Evolutionary conservation across 2,797 vertebrate species (phyloP), one percentile per base, ranked within the genome.

Genomic region (Parambassis ranga): DNA sequence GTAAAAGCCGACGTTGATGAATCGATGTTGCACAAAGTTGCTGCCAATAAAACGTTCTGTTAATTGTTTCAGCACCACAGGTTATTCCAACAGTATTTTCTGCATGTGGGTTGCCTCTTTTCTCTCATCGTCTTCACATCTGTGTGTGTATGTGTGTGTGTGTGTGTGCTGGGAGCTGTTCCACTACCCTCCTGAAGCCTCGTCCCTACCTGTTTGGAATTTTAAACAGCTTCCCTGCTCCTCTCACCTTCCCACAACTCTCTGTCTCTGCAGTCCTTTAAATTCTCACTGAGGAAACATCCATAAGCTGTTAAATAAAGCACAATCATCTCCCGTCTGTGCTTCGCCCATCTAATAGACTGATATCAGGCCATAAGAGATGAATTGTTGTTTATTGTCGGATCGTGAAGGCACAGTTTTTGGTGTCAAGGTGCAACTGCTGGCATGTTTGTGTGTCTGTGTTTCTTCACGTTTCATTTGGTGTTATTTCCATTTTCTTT

Each of bases 121-220:
- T 52, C 39, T 48, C n/a, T 59, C 61, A 50, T 18, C 10, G 4
- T 46, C 10, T 63, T 55, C 53, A 60, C 56, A 66, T 77, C 33
- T 55, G 50, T 32, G 58, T 56, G 61, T 38, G 28, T 60, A 35
- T 41, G 20, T 37, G 63, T 59, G 66, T 18, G 38, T 19, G 42
- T 26, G 51, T 22, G 47, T 15, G 19, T 48, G 55, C 37, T 43
- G 19, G 56, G 69, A 60, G 70, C 75, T 61, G 67, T 81, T 86
- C 72, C 71, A 66, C 83, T 75, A 80, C 71, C 79, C 74, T 79
- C 83, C 80, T 75, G 84, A 83, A 85, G 80, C 75, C 77, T 87
- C 55, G 0, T 83, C 63, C 47, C 67, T 87, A 88, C 87, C 88
- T 90, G 88, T 88, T 77, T 81, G 51, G 90, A 91, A 91, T 91